Evolutionary conservation across 2,797 vertebrate genomes (phyloP).

Genomic region (Diplodus puntazzo): DNA sequence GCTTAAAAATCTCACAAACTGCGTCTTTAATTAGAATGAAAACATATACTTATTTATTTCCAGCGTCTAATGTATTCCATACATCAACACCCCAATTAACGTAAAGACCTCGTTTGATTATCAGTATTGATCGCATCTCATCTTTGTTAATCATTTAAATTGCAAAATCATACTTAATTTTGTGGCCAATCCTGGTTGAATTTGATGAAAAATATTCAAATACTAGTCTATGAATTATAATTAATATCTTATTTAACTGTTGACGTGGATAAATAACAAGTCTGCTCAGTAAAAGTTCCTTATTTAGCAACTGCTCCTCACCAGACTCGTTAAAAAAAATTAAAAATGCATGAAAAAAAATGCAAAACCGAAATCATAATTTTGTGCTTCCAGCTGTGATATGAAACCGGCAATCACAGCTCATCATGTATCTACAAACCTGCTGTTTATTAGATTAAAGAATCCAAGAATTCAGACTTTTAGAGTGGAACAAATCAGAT

Average conservation of each 20-base stretch:
- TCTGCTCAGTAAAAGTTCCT: not conserved
- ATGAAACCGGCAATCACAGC: not conserved
- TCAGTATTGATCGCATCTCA: constrained; percentile 6
- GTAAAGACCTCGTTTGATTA: constrained; percentile 11
- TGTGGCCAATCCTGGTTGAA: not conserved
- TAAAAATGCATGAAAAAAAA: not conserved
- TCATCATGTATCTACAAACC: not conserved
- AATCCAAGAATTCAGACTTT: not conserved
- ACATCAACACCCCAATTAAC: constrained; percentile 17
- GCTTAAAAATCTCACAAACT: constrained; percentile 36
- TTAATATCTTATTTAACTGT: not conserved
- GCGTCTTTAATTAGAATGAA: constrained; percentile 33
- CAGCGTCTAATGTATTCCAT: constrained; percentile 11
- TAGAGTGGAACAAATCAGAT: not conserved
- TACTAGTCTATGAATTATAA: not conserved
- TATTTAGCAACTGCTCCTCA: not conserved
- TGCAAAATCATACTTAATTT: not conserved
- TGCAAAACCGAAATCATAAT: not conserved
- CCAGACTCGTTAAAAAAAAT: not conserved
- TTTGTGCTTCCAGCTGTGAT: not conserved
- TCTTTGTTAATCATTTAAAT: constrained; percentile 9
- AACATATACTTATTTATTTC: constrained; percentile 7
- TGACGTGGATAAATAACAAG: not conserved
- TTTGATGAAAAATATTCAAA: not conserved
- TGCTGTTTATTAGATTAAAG: not conserved